Percentiles rank a stretch among this genome's conserved stretches.
Conservation (phyloP, 2,888 invertebrate genomes). For the Bedellia somnulentella region DNA sequence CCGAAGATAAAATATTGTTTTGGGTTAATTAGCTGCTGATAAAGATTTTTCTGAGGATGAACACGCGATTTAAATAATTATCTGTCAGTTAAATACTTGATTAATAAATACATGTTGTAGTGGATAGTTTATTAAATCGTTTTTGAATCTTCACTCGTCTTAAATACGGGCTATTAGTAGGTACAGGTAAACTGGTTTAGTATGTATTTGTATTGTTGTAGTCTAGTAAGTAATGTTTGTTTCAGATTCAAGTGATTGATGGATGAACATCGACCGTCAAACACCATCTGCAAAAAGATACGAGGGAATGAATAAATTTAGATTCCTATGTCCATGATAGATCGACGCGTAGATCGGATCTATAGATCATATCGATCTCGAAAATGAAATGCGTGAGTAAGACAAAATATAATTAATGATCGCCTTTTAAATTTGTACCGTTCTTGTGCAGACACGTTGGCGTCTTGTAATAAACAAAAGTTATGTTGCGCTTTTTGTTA, state of each 20-base stretch:
- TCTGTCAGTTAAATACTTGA: no score
- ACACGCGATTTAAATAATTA: no score
- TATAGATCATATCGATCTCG: slow-evolving; percentile 56
- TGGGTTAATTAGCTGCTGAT: slow-evolving; percentile 49
- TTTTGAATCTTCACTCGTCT: no score
- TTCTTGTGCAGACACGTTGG: slow-evolving; percentile 56
- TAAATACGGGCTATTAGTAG: no score
- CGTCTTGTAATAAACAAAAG: slow-evolving; percentile 56
- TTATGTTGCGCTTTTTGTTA: slow-evolving; percentile 46
- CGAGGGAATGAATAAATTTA: slow-evolving; percentile 56
- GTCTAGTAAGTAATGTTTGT: no score
- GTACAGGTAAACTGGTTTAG: no score
- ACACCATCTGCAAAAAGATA: slow-evolving; percentile 50
- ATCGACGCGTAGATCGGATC: slow-evolving; percentile 56
- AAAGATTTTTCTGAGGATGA: slow-evolving; percentile 38
- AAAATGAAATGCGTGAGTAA: slow-evolving; percentile 61
- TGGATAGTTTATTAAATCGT: no score
- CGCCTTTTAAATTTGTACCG: slow-evolving; percentile 52
- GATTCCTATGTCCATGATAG: slow-evolving; percentile 54
- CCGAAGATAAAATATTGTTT: slow-evolving; percentile 53
- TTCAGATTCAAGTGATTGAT: neutral
- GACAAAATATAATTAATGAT: slow-evolving; percentile 62
- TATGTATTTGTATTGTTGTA: no score
- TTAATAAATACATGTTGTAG: no score
- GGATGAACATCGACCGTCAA: slow-evolving; percentile 22